Conservation (phyloP, 2,888 invertebrate genomes). For the Pecten maximus region DNA sequence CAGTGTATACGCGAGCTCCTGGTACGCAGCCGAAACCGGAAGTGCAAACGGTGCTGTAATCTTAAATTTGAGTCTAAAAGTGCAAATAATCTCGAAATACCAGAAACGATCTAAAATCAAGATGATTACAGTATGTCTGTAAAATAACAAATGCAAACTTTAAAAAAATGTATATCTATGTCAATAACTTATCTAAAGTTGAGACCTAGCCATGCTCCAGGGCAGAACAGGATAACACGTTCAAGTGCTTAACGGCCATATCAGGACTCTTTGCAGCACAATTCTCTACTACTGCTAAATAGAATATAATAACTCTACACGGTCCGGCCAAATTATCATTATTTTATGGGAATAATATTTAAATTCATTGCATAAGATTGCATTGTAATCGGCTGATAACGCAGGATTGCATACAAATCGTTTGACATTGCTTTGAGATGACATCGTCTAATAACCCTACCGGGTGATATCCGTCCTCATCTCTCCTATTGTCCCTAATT, state of each 20-base stretch:
- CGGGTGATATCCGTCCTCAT: not conserved
- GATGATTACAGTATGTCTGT: not conserved
- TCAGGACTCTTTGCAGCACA: not conserved
- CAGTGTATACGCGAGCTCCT: not conserved
- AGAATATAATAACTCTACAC: not conserved
- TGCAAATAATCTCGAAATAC: constrained; percentile 20
- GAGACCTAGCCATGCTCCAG: not conserved
- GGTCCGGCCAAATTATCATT: not conserved
- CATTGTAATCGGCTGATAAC: not conserved
- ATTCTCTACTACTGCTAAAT: not conserved
- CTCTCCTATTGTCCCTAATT: not conserved
- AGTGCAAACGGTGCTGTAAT: constrained; percentile 27
- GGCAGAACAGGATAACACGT: not conserved
- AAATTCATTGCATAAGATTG: not conserved
- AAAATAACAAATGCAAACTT: not conserved
- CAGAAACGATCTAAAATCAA: constrained; percentile 27
- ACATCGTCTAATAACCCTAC: not conserved
- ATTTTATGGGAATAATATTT: not conserved
- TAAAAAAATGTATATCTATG: not conserved
- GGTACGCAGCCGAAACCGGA: not conserved
- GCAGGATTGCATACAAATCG: constrained; percentile 6
- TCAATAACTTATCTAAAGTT: not conserved
- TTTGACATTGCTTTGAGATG: not conserved
- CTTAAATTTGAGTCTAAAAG: constrained; percentile 20
- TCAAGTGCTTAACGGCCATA: not conserved